phyloP scores from a whole-genome alignment of 1,140 invertebrate genomes.

The Leguminivora glycinivorella region DNA sequence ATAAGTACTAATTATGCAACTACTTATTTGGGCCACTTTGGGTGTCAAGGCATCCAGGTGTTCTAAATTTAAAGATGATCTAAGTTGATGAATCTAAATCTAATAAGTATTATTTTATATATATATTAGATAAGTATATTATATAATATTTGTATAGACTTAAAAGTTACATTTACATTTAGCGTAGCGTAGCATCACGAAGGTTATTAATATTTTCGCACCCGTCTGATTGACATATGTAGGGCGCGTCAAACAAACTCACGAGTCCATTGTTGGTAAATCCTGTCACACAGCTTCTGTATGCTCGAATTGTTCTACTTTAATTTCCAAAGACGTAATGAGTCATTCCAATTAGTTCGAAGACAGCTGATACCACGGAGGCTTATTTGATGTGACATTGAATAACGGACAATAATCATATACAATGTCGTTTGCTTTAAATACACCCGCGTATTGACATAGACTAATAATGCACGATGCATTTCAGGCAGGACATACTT shows the following conservation, averaged over 20 bases:
- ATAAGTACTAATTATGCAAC: too few relatives aligned
- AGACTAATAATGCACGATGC: too few relatives aligned
- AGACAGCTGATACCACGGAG: not conserved
- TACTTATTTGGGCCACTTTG: too few relatives aligned
- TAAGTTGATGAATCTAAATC: too few relatives aligned
- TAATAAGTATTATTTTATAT: too few relatives aligned
- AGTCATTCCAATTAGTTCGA: slow-evolving; percentile 1
- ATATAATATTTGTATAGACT: not conserved
- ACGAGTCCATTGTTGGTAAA: not conserved
- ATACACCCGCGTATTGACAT: too few relatives aligned
- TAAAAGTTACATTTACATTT: not conserved
- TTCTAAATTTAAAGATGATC: too few relatives aligned
- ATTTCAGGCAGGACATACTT: too few relatives aligned
- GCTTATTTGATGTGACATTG: not conserved
- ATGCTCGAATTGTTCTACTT: slow-evolving; percentile 4
- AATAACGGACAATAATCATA: not conserved
- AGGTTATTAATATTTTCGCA: not conserved
- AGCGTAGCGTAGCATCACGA: not conserved
- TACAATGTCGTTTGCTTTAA: not conserved
- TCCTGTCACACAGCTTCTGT: slow-evolving; percentile 10
- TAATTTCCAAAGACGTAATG: slow-evolving; percentile 5
- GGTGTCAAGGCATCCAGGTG: too few relatives aligned
- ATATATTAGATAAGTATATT: too few relatives aligned
- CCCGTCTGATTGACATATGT: not conserved
- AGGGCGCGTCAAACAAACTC: slow-evolving; percentile 7